Conservation (phyloP, 1,140 invertebrate species). For the Adoxophyes honmai region DNA sequence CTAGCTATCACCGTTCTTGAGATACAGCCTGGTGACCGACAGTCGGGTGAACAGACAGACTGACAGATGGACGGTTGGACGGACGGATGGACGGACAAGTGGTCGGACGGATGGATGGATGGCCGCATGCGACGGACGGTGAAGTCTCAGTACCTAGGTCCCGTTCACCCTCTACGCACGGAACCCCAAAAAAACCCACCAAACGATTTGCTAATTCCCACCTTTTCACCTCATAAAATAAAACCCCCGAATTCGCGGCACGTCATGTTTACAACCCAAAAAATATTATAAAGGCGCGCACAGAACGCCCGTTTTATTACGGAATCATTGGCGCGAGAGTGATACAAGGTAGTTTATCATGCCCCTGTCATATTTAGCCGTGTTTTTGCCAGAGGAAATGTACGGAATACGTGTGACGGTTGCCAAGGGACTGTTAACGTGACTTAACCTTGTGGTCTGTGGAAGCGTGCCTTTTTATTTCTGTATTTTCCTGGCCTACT, state of each 20-base stretch:
- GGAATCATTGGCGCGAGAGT: constrained; percentile 6
- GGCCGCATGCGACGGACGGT: too few species aligned
- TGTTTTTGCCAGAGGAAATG: constrained; percentile 3
- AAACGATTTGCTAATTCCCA: constrained; percentile 4
- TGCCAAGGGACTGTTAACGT: background rate
- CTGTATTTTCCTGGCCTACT: too few species aligned
- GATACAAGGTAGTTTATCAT: constrained; percentile 10
- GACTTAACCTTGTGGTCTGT: background rate
- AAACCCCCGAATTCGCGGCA: constrained; percentile 1
- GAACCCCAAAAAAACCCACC: background rate
- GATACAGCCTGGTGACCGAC: too few species aligned
- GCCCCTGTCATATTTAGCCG: constrained; percentile 3
- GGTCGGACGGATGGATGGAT: too few species aligned
- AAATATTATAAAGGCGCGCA: constrained; percentile 8
- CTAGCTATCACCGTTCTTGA: too few species aligned
- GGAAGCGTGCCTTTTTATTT: background rate
- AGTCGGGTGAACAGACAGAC: too few species aligned
- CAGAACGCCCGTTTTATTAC: background rate
- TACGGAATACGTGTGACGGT: background rate
- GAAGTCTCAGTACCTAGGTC: too few species aligned
- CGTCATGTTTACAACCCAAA: background rate
- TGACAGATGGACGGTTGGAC: too few species aligned
- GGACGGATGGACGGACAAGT: too few species aligned
- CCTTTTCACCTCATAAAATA: background rate
- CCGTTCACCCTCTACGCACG: too few species aligned